These are phyloP conservation scores for Delichon dasypus DNA, from an alignment of 2,797 vertebrate species.

Conservation along the genomic window DNA sequence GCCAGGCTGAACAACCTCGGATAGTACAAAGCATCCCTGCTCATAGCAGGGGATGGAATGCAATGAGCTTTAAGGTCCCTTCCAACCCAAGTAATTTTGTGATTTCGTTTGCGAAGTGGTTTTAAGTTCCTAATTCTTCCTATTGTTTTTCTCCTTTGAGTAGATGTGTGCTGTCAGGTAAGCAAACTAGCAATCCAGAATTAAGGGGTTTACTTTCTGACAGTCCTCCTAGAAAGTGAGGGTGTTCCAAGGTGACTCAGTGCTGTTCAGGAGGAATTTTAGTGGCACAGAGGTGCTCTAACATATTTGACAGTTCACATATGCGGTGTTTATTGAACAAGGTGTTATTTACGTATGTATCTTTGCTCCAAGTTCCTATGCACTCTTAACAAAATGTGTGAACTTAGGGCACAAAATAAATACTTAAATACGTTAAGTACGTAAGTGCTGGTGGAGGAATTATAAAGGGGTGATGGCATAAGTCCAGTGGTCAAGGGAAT, in stretches of 20 bases:
- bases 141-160: too few species aligned
- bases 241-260: neutral
- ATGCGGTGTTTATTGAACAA: neutral
- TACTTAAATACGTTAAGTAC: neutral
- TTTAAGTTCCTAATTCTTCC: neutral
- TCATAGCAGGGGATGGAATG: accelerated
- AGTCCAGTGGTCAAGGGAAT: neutral
- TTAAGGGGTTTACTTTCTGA: neutral
- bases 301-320: neutral
- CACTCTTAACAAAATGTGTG: neutral
- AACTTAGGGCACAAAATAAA: neutral
- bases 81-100: too few species aligned
- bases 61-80: accelerated
- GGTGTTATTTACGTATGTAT: neutral
- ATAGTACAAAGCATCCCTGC: accelerated
- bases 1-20: accelerated
- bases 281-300: neutral
- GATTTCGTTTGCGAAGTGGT: neutral
- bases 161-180: neutral
- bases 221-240: neutral
- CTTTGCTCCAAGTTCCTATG: neutral
- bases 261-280: accelerated
- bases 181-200: neutral
- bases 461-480: neutral
- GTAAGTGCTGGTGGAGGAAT: neutral